A percentile compares a stretch with the other conserved stretches of the same genome.
Conservation (phyloP, 2,797 vertebrate species). For the Phataginus tricuspis region DNA sequence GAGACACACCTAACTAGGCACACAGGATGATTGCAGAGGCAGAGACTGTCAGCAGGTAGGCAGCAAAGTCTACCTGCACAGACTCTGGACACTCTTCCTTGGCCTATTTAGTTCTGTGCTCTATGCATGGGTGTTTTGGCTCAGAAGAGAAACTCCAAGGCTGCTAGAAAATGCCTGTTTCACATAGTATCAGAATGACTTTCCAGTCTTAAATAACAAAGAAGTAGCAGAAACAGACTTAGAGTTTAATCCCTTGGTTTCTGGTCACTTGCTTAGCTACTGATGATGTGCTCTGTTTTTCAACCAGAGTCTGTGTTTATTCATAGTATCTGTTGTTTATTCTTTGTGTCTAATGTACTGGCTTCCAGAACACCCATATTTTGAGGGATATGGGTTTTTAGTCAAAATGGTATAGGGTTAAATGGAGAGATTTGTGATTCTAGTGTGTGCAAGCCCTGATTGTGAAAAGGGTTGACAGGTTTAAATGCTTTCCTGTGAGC, state of each 20-base stretch:
- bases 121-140: background rate
- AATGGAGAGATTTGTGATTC: background rate
- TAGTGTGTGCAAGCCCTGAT: background rate
- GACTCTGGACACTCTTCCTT: background rate
- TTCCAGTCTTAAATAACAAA: conserved; percentile 12
- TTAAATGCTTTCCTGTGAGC: background rate
- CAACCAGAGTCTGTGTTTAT: background rate
- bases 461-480: background rate
- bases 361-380: background rate
- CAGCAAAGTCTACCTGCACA: background rate
- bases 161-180: conserved; percentile 25
- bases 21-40: background rate
- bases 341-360: background rate
- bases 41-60: background rate
- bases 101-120: background rate
- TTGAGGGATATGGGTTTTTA: background rate
- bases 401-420: background rate
- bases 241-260: conserved; percentile 7
- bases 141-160: background rate
- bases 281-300: background rate
- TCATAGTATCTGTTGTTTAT: background rate
- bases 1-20: background rate
- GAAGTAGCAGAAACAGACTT: background rate
- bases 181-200: background rate
- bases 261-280: background rate